These are phyloP conservation scores for Cloeon dipterum DNA, from an alignment of 2,888 invertebrate species.

Conservation along the genomic window DNA sequence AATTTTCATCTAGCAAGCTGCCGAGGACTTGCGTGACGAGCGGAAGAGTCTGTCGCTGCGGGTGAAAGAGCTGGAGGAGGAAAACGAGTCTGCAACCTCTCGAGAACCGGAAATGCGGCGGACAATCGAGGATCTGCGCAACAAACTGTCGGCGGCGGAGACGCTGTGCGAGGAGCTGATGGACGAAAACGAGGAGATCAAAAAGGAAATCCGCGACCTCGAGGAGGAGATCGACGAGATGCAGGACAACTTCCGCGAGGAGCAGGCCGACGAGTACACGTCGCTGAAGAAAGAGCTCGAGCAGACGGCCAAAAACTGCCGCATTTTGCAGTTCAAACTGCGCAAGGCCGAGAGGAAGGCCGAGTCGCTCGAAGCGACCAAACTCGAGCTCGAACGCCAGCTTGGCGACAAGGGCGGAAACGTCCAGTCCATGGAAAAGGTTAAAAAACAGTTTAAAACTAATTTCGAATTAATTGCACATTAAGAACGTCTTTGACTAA, in stretches of 20 bases:
- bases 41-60: conserved; percentile 45
- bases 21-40: conserved; percentile 31
- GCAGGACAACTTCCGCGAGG: conserved; percentile 92
- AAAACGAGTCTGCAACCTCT: conserved; percentile 4
- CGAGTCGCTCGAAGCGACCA: conserved; percentile 71
- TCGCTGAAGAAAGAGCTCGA: conserved; percentile 87
- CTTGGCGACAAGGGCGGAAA: conserved; percentile 14
- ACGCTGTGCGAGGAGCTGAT: conserved; percentile 77
- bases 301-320: conserved; percentile 90
- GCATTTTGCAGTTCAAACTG: conserved; percentile 92
- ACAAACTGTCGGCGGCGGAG: conserved; percentile 75
- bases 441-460: conserved; percentile 12
- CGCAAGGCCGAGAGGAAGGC: conserved; percentile 82
- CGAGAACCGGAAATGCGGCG: conserved; percentile 27
- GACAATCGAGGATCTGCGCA: conserved; percentile 45
- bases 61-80: conserved; percentile 37
- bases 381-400: conserved; percentile 45
- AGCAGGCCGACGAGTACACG: conserved; percentile 90
- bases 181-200: conserved; percentile 90
- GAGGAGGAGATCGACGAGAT: conserved; percentile 98
- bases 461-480: background rate
- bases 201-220: conserved; percentile 75
- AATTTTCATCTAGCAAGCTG: too few species aligned
- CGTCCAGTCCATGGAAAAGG: conserved; percentile 15
- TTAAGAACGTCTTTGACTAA: background rate